These are phyloP conservation scores for Propithecus perrieri DNA, from an alignment of 2,797 vertebrate genomes.

Conservation along the genomic window DNA sequence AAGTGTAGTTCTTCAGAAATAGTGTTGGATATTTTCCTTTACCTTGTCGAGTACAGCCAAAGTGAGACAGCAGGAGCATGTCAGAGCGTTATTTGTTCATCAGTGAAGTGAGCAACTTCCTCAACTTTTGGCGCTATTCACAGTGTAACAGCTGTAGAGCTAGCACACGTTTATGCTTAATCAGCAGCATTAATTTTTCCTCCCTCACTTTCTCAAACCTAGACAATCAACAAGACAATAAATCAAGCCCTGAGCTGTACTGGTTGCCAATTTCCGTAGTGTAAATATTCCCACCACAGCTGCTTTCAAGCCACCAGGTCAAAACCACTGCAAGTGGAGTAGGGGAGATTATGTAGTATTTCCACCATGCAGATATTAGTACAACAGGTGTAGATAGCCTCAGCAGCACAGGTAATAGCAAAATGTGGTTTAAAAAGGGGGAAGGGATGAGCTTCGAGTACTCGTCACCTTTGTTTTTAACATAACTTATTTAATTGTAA, in stretches of 20 bases:
- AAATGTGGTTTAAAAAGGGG: neutral
- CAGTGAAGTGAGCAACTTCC: neutral
- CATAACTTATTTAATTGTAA: neutral
- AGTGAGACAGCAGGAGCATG: neutral
- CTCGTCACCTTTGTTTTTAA: neutral
- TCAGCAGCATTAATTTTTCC: neutral
- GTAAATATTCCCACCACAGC: neutral
- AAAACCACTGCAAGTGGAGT: fast-evolving
- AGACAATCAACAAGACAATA: neutral
- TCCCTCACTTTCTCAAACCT: neutral
- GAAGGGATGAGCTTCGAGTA: neutral
- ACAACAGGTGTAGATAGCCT: fast-evolving
- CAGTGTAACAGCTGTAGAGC: neutral
- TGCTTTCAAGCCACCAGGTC: neutral
- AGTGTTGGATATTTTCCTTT: neutral
- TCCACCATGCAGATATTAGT: too few species aligned
- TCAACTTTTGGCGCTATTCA: fast-evolving
- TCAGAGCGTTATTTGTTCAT: fast-evolving
- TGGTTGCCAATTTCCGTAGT: neutral
- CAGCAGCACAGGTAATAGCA: neutral
- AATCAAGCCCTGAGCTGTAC: neutral
- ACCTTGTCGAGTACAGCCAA: neutral
- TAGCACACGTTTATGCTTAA: neutral
- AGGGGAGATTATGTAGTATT: fast-evolving
- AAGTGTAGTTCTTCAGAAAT: neutral